Evolutionary conservation across 2,888 invertebrate genomes (phyloP).

Genomic region (Drosophila paramelanica): DNA sequence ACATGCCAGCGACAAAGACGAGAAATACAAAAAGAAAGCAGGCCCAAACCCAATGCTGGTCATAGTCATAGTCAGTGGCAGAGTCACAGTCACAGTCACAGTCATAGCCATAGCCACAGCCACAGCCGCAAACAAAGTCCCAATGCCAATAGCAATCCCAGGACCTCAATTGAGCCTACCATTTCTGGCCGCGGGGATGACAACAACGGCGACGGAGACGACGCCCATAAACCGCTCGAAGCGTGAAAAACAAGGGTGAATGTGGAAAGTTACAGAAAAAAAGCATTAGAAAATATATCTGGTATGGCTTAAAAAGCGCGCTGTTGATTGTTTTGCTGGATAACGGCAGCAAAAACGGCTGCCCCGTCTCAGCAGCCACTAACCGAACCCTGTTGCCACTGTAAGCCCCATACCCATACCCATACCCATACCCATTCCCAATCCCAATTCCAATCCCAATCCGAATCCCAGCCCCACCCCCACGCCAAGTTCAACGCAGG

Average conservation of each 20-base stretch:
- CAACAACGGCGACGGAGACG: conserved; percentile 34
- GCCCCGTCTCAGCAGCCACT: conserved; percentile 3
- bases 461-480: not conserved
- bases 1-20: conserved; percentile 57
- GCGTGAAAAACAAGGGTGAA: conserved; percentile 82
- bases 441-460: not conserved
- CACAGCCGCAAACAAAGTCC: conserved; percentile 56
- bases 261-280: conserved; percentile 81
- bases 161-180: conserved; percentile 70
- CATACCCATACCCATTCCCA: not conserved
- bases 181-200: conserved; percentile 56
- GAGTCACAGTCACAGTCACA: conserved; percentile 36
- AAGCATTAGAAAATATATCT: conserved; percentile 80
- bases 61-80: conserved; percentile 39
- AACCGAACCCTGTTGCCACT: conserved; percentile 61
- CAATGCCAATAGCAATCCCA: conserved; percentile 68
- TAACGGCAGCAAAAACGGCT: conserved; percentile 58
- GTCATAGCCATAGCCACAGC: conserved; percentile 55
- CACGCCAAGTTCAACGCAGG: not conserved
- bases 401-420: not conserved
- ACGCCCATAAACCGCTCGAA: conserved; percentile 75
- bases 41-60: conserved; percentile 39
- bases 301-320: conserved; percentile 79
- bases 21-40: conserved; percentile 21
- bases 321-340: conserved; percentile 79